Evolutionary conservation across 30 jellyfish, hydroid and myxozoan genomes (phyloP), one percentile per base, ranked within the genome.

Genomic region (Cassiopea xamachana): DNA sequence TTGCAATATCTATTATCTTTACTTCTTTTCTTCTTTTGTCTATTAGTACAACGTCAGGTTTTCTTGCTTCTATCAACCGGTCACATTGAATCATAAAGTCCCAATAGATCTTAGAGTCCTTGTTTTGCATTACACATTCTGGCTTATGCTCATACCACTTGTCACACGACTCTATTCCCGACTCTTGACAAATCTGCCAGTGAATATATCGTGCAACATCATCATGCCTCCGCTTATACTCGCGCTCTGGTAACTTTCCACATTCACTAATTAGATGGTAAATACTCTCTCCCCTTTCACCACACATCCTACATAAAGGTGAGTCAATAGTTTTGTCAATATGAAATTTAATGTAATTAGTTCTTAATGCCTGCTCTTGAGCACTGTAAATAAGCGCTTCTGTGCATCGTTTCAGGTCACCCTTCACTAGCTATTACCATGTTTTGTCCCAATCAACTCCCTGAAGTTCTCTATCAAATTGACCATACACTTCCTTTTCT

Each of bases 211-310:
- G 3, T 1, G 61, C 19, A 8, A 69, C 84, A 75, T 51, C 47
- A 43, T 85, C 88, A 55, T 85, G 69, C 44, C 68, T 46, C 9
- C 75, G 17, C 64, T 79, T 60, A 49, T 47, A 48, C 80, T 60
- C 72, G 45, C 68, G 49, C 27, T 73, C 77, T 39, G 92, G 77
- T 47, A 73, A 46, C 46, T 59, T 58, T 1, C 68, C 48, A 46
- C 84, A 70, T 67, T 83, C 77, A 69, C 77, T 55, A 48, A 50
- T 76, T 7, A 69, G 74, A 81, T 81, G 81, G 46, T 77, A 14
- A 60, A 81, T 68, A 64, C 80, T 81, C 61, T 81, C 89, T 27
- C 85, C 85, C 45, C 70, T 81, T 73, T 73, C 61, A 14, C 81
- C 84, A 47, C 84, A 75, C 84, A 75, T 75, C 47, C 84, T 75